A percentile compares a stretch with the other conserved stretches of the same genome.
phyloP scores from a whole-genome alignment of 2,888 invertebrate species.

The Xylota segnis region DNA sequence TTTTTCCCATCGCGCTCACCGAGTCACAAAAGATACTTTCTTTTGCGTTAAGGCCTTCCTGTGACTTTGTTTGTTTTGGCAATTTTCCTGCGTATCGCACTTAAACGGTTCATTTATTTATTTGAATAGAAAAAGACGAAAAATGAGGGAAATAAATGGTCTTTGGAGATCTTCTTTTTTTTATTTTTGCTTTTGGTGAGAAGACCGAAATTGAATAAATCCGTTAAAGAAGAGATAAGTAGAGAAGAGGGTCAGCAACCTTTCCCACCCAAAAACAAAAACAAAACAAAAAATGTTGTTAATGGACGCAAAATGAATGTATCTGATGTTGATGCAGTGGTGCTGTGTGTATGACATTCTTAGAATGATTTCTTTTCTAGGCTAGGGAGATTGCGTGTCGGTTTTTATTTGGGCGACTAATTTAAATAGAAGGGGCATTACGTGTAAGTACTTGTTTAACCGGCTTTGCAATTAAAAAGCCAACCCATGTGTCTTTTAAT shows the following conservation, averaged over 20 bases:
- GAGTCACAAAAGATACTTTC: conserved; percentile 44
- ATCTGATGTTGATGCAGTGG: conserved; percentile 57
- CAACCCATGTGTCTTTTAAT: conserved; percentile 28
- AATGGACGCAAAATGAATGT: conserved; percentile 56
- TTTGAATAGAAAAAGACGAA: conserved; percentile 61
- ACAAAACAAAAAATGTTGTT: conserved; percentile 58
- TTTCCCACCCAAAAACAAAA: conserved; percentile 42
- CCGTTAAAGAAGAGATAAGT: conserved; percentile 69
- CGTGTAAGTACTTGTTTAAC: conserved; percentile 46
- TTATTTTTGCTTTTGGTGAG: conserved; percentile 3
- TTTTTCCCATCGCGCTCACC: conserved; percentile 23
- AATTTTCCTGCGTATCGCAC: conserved; percentile 69
- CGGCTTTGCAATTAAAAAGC: conserved; percentile 48
- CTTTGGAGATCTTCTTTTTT: conserved; percentile 21
- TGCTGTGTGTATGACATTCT: conserved; percentile 20
- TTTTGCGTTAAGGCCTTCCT: conserved; percentile 13
- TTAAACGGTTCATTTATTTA: conserved; percentile 75
- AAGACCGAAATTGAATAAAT: conserved; percentile 63
- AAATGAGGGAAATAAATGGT: conserved; percentile 59
- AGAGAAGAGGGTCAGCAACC: conserved; percentile 40
- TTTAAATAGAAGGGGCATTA: conserved; percentile 2
- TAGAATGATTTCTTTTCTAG: conserved; percentile 31
- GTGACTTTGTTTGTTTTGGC: conserved; percentile 59
- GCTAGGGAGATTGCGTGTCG: conserved; percentile 23
- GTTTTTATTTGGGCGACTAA: not conserved